A percentile compares a stretch with the other conserved stretches of the same genome.
Evolutionary conservation across 1,140 invertebrate genomes (phyloP).

Genomic region (Ceratoteleas bidentatus): DNA sequence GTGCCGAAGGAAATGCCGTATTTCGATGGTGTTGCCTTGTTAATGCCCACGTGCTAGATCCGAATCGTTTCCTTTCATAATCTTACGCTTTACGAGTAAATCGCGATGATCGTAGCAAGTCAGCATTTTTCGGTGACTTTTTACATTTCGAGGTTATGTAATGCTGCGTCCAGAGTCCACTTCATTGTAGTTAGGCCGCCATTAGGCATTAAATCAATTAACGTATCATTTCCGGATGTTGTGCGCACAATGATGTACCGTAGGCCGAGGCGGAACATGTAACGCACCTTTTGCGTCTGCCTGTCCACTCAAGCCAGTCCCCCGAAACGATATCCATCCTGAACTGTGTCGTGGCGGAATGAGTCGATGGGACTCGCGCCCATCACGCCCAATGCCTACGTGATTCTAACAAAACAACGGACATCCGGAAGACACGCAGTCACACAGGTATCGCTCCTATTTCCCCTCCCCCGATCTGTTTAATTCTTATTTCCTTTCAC

Average conservation of each 20-base stretch:
- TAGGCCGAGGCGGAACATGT: slow-evolving; percentile 63
- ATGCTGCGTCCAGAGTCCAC: slow-evolving; percentile 47
- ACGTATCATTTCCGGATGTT: slow-evolving; percentile 68
- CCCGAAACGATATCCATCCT: slow-evolving; percentile 73
- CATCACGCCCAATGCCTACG: slow-evolving; percentile 73
- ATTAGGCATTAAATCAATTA: slow-evolving; percentile 67
- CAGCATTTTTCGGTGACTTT: slow-evolving; percentile 32
- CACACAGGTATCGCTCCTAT: slow-evolving; percentile 79
- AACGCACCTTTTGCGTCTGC: slow-evolving; percentile 65
- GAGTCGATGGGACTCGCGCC: slow-evolving; percentile 70
- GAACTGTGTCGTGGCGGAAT: slow-evolving; percentile 68
- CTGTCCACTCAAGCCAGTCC: slow-evolving; percentile 66
- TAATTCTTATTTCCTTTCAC: slow-evolving; percentile 64
- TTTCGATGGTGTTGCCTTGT: neutral
- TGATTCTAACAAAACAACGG: slow-evolving; percentile 81
- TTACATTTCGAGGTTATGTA: slow-evolving; percentile 50
- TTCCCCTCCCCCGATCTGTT: slow-evolving; percentile 19
- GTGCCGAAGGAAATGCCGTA: neutral
- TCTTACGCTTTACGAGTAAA: slow-evolving; percentile 8
- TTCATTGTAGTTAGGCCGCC: slow-evolving; percentile 59
- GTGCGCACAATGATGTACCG: slow-evolving; percentile 61
- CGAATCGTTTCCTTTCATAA: neutral
- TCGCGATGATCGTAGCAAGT: slow-evolving; percentile 18
- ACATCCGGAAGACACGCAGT: slow-evolving; percentile 79
- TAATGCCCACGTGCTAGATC: neutral